Conservation (phyloP, 37 sponge, comb jelly and placozoan species). For the Ianthella basta region DNA sequence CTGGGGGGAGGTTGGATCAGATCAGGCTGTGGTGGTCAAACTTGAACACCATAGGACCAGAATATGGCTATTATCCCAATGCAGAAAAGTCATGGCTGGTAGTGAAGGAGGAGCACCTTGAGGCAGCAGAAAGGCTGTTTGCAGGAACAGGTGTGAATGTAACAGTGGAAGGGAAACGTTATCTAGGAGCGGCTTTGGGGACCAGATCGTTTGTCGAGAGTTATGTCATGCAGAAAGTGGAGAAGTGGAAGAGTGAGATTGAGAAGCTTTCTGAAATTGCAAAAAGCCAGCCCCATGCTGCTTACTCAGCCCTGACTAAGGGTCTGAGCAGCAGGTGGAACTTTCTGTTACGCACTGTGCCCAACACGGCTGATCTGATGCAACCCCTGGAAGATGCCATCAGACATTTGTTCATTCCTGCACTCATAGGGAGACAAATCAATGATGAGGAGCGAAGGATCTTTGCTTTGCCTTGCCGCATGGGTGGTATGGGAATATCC, state of each 20-base stretch:
- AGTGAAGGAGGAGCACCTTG: neutral
- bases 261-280: neutral
- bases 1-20: neutral
- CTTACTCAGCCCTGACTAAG: neutral
- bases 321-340: no score
- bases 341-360: neutral
- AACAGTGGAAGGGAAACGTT: neutral
- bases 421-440: neutral
- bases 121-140: neutral
- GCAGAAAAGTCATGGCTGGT: neutral
- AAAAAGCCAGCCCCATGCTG: neutral
- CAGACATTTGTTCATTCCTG: slow-evolving; percentile 2
- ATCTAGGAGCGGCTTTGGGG: neutral
- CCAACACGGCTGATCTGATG: neutral
- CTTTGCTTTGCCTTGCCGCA: neutral
- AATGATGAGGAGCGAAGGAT: neutral
- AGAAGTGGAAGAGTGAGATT: neutral
- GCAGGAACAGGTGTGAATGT: neutral
- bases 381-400: neutral
- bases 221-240: neutral
- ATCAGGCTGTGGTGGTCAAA: neutral
- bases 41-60: neutral
- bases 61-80: slow-evolving; percentile 1
- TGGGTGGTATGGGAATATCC: neutral
- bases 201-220: neutral